A percentile compares a stretch with the other conserved stretches of the same genome.
Evolutionary conservation across 2,797 vertebrate genomes (phyloP).

Genomic region (Acrossocheilus fasciatus): DNA sequence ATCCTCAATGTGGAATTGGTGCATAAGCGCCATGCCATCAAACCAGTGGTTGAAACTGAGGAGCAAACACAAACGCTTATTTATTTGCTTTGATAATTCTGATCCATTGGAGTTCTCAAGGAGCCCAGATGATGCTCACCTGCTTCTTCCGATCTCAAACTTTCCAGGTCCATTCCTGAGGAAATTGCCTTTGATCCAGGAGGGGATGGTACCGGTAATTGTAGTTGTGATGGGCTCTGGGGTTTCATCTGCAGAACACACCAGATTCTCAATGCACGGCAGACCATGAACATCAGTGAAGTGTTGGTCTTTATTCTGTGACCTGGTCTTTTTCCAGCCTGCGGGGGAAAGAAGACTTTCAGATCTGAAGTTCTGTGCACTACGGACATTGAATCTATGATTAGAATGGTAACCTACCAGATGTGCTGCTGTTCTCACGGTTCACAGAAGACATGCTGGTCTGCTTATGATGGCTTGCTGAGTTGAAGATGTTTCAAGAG

Average conservation of each 20-base stretch:
- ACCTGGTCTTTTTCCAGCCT: conserved; percentile 61
- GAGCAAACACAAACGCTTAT: not conserved
- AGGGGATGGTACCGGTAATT: conserved; percentile 82
- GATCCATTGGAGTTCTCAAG: not conserved
- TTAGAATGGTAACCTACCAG: conserved; percentile 15
- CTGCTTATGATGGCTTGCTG: not conserved
- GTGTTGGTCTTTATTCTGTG: conserved; percentile 56
- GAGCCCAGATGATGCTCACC: conserved; percentile 70
- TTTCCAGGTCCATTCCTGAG: conserved; percentile 90
- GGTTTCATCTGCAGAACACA: conserved; percentile 82
- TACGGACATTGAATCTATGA: not conserved
- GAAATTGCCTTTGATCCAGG: conserved; percentile 86
- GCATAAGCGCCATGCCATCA: conserved; percentile 92
- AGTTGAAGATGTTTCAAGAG: conserved; percentile 11
- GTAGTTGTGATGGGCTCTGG: conserved; percentile 74
- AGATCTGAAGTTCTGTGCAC: not conserved
- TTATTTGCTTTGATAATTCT: not conserved
- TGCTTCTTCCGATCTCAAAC: conserved; percentile 89
- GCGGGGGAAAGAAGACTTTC: not conserved
- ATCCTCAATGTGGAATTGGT: conserved; percentile 85
- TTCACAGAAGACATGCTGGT: conserved; percentile 22
- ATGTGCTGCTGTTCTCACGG: not conserved
- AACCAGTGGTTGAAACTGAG: conserved; percentile 91
- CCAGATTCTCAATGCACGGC: conserved; percentile 81
- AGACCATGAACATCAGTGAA: conserved; percentile 71